Percentiles rank a stretch among this genome's conserved stretches.
Evolutionary conservation across 2,113 vertebrate genomes (phyloP).

Genomic region (Hemiprocne comata): DNA sequence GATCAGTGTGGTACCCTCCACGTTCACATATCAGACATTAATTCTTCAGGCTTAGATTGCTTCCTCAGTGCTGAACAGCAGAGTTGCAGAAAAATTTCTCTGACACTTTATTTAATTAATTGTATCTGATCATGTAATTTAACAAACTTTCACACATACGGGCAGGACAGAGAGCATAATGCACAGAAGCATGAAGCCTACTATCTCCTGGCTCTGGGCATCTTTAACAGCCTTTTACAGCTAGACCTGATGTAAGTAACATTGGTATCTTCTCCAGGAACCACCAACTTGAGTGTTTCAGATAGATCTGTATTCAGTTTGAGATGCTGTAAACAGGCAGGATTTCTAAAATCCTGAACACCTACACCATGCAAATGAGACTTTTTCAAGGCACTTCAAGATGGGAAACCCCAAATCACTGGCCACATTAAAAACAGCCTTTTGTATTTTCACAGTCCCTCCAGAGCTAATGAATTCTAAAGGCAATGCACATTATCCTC

Average conservation of each 20-base stretch:
- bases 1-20: background rate
- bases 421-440: background rate
- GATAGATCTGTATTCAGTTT: background rate
- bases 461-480: background rate
- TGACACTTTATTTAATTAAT: background rate
- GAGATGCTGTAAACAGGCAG: background rate
- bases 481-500: background rate
- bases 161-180: background rate
- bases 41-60: background rate
- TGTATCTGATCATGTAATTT: accelerated
- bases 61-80: background rate
- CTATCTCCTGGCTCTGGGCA: background rate
- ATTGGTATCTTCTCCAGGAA: background rate
- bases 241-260: background rate
- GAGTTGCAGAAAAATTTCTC: background rate
- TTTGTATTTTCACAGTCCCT: background rate
- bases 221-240: background rate
- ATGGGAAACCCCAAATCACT: background rate
- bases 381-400: background rate
- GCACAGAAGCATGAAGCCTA: background rate
- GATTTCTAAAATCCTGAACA: background rate
- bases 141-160: background rate
- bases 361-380: background rate
- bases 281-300: background rate
- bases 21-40: background rate